These are phyloP conservation scores for Zootermopsis nevadensis DNA, from an alignment of 2,888 invertebrate species.

Conservation along the genomic window DNA sequence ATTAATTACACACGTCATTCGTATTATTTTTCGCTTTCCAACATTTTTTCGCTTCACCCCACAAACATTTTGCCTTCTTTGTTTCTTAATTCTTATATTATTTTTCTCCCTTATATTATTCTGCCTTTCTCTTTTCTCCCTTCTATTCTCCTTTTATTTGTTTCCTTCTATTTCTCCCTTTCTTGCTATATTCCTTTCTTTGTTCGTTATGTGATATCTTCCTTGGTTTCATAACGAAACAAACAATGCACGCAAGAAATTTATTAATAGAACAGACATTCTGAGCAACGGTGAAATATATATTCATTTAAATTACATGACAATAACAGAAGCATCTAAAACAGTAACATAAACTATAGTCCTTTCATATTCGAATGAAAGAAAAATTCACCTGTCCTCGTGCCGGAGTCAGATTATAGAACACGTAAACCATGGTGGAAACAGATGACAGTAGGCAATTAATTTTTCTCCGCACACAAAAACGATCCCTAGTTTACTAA, in stretches of 20 bases:
- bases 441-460: constrained; percentile 20
- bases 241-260: too few species aligned
- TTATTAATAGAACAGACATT: background rate
- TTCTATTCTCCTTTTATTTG: background rate
- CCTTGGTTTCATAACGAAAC: too few species aligned
- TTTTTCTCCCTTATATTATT: background rate
- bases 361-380: background rate
- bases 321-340: background rate
- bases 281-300: background rate
- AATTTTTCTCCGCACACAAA: background rate
- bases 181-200: too few species aligned
- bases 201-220: too few species aligned
- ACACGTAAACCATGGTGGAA: background rate
- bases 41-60: too few species aligned
- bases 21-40: too few species aligned
- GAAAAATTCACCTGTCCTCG: background rate
- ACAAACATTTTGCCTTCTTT: too few species aligned
- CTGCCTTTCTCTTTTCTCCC: background rate
- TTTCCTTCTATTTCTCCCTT: too few species aligned
- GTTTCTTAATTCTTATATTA: too few species aligned
- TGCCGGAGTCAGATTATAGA: background rate
- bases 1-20: too few species aligned
- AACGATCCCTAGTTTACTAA: background rate
- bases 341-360: background rate
- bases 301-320: background rate